Base-by-base conservation (phyloP, 2,888 invertebrate species). In the Pecten maximus region DNA sequence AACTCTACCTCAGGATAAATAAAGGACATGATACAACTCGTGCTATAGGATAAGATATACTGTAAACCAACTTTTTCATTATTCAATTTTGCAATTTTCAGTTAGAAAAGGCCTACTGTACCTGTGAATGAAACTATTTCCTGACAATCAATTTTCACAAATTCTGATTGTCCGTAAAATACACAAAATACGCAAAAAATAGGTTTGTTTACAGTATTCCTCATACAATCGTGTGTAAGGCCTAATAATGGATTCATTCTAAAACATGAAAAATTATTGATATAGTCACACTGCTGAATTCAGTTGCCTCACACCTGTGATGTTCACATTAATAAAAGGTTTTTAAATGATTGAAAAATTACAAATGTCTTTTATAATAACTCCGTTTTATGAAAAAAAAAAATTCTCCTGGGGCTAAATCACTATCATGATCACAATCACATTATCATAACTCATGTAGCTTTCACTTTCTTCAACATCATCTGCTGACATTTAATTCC, bases 341-440 rank as follows among this genome's bases (percentile, higher is more conserved):
- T 74, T 74, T 74, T 35, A 74, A 74, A 74, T 74, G 74, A 74
- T 74, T 74, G 74, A 74, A 74, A 74, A 74, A 74, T 74, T 74
- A 74, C 74, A 74, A 74, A 74, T 35, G 74, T 74, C 74, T 74
- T 28, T 74, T 74, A 74, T 35, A 23, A 35, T 35, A 74, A 74
- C 74, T 74, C 35, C 1, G 28, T 74, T 74, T 74, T 74, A 74
- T 35, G 35, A 74, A 74, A 74, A 74, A 23, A 35, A 15, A 74
- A 74, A 74, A 3, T 74, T 28, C 74, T 74, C 74, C 74, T 74
- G 74, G 74, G 74, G 74, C 74, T 35, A 74, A 74, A 74, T 74
- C 10, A 10, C 74, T 74, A 28, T 8, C 74, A 74, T 35, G 15
- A 74, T 74, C 74, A 35, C 74, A 8, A 54, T 74, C 35, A 35